These are phyloP conservation scores for Caenorhabditis wallacei DNA, from an alignment of 2,888 invertebrate genomes.

Conservation along the genomic window DNA sequence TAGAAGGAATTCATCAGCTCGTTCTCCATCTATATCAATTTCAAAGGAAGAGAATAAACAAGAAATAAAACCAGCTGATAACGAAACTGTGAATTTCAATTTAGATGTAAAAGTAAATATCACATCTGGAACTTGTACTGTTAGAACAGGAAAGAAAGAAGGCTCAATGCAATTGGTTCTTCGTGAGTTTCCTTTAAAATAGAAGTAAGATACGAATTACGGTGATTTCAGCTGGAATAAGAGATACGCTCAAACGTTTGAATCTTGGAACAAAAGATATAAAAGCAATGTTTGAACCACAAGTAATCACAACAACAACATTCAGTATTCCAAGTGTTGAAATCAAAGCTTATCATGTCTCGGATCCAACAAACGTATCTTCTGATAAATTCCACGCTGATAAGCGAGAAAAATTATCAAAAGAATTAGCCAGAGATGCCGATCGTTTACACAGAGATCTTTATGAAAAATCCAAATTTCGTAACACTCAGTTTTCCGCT, in stretches of 20 bases:
- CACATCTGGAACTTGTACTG: conserved; percentile 78
- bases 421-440: conserved; percentile 34
- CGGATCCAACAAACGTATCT: conserved; percentile 64
- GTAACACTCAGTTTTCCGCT: not conserved
- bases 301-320: conserved; percentile 53
- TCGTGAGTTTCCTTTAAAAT: conserved; percentile 28
- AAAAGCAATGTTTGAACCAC: conserved; percentile 65
- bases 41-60: conserved; percentile 21
- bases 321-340: conserved; percentile 86
- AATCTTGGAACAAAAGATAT: conserved; percentile 59
- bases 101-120: conserved; percentile 81
- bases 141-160: conserved; percentile 73
- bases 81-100: conserved; percentile 81
- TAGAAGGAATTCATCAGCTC: conserved; percentile 28
- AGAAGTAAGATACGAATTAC: not conserved
- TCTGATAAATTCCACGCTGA: conserved; percentile 32
- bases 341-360: conserved; percentile 87
- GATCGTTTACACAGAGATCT: conserved; percentile 49
- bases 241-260: conserved; percentile 58
- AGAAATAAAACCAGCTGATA: conserved; percentile 9
- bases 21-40: not conserved
- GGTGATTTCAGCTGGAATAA: conserved; percentile 29
- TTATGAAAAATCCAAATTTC: conserved; percentile 33
- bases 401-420: conserved; percentile 33
- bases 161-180: conserved; percentile 32